These are phyloP conservation scores for Myathropa florea DNA, from an alignment of 2,888 invertebrate genomes.

Conservation along the genomic window DNA sequence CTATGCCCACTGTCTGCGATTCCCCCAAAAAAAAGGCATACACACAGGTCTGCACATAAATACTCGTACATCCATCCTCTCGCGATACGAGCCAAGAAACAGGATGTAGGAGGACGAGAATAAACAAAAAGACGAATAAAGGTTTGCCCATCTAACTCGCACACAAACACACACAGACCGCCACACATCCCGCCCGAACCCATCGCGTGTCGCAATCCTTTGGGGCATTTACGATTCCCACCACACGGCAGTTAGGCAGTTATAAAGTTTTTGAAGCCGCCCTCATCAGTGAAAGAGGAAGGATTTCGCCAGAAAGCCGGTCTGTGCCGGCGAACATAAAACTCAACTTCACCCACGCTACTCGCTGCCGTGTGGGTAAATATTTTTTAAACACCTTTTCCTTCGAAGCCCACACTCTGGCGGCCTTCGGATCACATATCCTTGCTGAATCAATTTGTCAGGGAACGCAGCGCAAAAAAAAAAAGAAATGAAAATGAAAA, in stretches of 20 bases:
- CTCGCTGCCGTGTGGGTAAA: conserved; percentile 4
- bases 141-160: neutral
- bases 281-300: neutral
- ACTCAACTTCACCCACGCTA: neutral
- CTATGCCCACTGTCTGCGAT: conserved; percentile 34
- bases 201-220: conserved; percentile 39
- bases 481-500: conserved; percentile 11
- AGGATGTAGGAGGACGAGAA: neutral
- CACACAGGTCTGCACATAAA: neutral
- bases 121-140: neutral
- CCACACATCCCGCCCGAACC: neutral
- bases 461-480: conserved; percentile 3
- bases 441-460: conserved; percentile 63
- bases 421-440: conserved; percentile 3
- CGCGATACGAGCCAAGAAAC: neutral
- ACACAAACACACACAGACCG: neutral
- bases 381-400: conserved; percentile 31
- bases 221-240: conserved; percentile 40
- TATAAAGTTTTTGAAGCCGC: conserved; percentile 20
- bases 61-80: conserved; percentile 2
- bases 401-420: too few species aligned
- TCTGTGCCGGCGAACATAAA: conserved; percentile 24
- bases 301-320: conserved; percentile 34
- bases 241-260: conserved; percentile 49
- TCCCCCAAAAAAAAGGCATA: conserved; percentile 20